These are phyloP conservation scores for Sinohyriopsis cumingii DNA, from an alignment of 2,888 invertebrate genomes.

Conservation along the genomic window DNA sequence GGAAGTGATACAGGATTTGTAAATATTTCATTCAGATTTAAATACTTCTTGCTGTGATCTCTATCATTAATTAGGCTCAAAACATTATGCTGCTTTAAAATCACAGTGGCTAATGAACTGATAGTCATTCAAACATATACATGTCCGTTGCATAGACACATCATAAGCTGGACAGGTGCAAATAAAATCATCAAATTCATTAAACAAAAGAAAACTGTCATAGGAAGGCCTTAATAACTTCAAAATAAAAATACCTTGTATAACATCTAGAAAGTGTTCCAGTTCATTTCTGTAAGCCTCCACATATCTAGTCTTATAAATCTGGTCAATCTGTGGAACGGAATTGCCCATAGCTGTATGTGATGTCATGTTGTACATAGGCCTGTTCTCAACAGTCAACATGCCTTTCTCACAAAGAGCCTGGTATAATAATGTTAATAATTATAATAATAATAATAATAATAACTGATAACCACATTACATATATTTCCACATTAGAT, in stretches of 20 bases:
- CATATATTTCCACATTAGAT: no score
- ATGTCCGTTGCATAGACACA: no score
- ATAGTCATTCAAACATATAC: no score
- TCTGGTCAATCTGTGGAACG: constrained; percentile 29
- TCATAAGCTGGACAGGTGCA: no score
- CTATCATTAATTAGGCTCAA: no score
- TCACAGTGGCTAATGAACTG: no score
- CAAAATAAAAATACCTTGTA: constrained; percentile 49
- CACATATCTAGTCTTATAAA: constrained; percentile 49
- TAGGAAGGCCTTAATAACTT: not conserved
- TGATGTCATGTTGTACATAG: constrained; percentile 20
- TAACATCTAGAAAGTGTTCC: constrained; percentile 62
- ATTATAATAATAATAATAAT: constrained; percentile 1
- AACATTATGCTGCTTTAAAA: no score
- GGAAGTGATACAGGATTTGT: no score
- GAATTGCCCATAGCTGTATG: constrained; percentile 21
- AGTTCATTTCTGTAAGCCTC: constrained; percentile 59
- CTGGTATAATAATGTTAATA: constrained; percentile 23
- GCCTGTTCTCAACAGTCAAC: constrained; percentile 45
- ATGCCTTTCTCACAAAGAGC: constrained; percentile 56
- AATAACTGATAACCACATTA: not conserved
- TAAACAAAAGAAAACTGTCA: no score
- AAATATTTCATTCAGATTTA: no score
- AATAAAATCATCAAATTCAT: no score
- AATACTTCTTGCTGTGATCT: no score